These are phyloP conservation scores for Chlorops oryzae DNA, from an alignment of 1,140 invertebrate species.

Conservation along the genomic window DNA sequence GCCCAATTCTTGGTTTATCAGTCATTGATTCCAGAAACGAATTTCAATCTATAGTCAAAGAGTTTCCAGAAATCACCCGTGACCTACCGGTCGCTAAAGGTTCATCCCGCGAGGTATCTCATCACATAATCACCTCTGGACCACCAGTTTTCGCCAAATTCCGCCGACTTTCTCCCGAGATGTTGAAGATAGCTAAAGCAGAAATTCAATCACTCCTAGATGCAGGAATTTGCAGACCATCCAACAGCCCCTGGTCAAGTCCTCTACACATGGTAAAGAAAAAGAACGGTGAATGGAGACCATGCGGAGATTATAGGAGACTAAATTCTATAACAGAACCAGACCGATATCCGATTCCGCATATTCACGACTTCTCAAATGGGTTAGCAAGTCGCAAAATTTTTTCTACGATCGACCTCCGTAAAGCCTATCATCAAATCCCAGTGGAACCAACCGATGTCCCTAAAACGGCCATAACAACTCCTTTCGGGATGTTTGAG, in stretches of 20 bases:
- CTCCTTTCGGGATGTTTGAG: slow-evolving; percentile 46
- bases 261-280: slow-evolving; percentile 47
- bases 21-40: too few species aligned
- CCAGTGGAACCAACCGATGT: slow-evolving; percentile 34
- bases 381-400: not conserved
- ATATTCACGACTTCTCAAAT: slow-evolving; percentile 5
- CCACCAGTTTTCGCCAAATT: slow-evolving; percentile 28
- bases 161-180: slow-evolving; percentile 37
- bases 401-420: slow-evolving; percentile 3
- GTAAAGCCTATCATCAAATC: slow-evolving; percentile 50
- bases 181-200: slow-evolving; percentile 21
- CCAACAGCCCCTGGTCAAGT: slow-evolving; percentile 46
- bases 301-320: slow-evolving; percentile 48
- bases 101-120: not conserved
- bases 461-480: slow-evolving; percentile 39
- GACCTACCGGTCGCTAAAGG: too few species aligned
- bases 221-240: slow-evolving; percentile 36
- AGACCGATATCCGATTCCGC: slow-evolving; percentile 3
- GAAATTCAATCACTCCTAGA: slow-evolving; percentile 19
- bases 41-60: too few species aligned
- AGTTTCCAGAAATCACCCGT: too few species aligned
- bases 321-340: slow-evolving; percentile 43
- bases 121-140: slow-evolving; percentile 27
- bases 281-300: slow-evolving; percentile 33
- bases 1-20: too few species aligned